Percentiles rank a stretch among this genome's conserved stretches.
These are phyloP conservation scores for Hoplodrina blanda DNA, from an alignment of 2,888 invertebrate genomes.

Conservation along the genomic window DNA sequence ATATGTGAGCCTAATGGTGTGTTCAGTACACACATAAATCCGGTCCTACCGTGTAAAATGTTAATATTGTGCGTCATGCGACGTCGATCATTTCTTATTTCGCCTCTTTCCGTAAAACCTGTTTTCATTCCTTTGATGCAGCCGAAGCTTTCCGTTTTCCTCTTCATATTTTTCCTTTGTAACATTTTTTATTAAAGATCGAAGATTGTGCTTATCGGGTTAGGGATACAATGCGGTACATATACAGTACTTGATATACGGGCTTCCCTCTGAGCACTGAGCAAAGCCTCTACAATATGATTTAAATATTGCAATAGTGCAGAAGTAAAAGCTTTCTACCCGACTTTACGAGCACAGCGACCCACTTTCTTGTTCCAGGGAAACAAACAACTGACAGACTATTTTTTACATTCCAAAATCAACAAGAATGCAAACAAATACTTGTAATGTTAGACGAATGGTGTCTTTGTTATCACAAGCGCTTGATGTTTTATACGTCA, in stretches of 20 bases:
- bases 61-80: neutral
- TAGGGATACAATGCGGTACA: constrained; percentile 10
- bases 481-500: constrained; percentile 40
- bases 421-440: constrained; percentile 41
- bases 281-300: constrained; percentile 29
- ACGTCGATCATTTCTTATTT: constrained; percentile 13
- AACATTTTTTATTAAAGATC: constrained; percentile 42
- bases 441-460: constrained; percentile 19
- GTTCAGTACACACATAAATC: neutral
- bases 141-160: constrained; percentile 14
- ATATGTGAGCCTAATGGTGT: neutral
- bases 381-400: constrained; percentile 41
- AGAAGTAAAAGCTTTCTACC: constrained; percentile 33
- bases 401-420: constrained; percentile 36
- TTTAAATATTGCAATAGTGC: constrained; percentile 59
- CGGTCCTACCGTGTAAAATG: neutral
- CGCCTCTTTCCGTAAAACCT: neutral
- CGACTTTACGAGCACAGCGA: constrained; percentile 36
- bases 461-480: constrained; percentile 23
- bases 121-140: constrained; percentile 30
- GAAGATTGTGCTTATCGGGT: constrained; percentile 36
- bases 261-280: neutral
- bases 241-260: constrained; percentile 5
- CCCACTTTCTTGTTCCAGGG: constrained; percentile 44
- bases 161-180: constrained; percentile 23